Percentiles rank a stretch among this genome's conserved stretches.
These are phyloP conservation scores for Subanguina moxae DNA, from an alignment of 1,140 invertebrate species.

Conservation along the genomic window DNA sequence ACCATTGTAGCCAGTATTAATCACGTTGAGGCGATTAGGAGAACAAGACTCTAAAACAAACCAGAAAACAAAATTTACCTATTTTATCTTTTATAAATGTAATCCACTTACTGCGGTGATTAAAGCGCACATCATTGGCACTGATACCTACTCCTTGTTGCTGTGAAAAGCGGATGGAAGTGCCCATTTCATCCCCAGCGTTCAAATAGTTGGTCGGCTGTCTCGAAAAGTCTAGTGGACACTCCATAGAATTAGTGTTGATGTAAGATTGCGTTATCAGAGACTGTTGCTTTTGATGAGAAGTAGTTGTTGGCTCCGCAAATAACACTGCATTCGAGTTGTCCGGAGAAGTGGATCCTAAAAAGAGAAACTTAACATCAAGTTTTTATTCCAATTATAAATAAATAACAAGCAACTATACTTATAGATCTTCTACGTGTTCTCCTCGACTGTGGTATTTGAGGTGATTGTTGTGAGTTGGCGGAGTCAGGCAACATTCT, in stretches of 20 bases:
- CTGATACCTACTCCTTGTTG: background rate
- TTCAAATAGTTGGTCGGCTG: background rate
- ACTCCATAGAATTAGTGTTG: background rate
- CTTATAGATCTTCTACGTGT: conserved; percentile 2
- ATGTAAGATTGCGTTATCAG: conserved; percentile 1
- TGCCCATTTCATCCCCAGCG: background rate
- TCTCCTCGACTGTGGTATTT: conserved; percentile 10
- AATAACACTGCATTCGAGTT: background rate
- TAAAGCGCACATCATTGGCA: conserved; percentile 3
- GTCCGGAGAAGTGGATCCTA: background rate
- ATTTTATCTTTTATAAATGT: too few relatives aligned
- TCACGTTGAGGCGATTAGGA: background rate
- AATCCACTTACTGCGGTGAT: background rate
- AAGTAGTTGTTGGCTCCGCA: background rate
- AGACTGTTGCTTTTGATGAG: background rate
- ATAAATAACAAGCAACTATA: background rate
- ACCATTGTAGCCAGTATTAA: background rate
- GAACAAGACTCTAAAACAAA: background rate
- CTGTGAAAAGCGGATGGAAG: background rate
- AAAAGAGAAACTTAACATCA: background rate
- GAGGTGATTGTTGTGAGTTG: background rate
- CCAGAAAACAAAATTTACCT: background rate
- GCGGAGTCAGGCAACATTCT: conserved; percentile 2
- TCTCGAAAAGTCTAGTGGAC: background rate
- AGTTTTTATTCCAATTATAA: background rate